Evolutionary conservation across 2,797 vertebrate genomes (phyloP).

Genomic region (Poeciliopsis gracilis): DNA sequence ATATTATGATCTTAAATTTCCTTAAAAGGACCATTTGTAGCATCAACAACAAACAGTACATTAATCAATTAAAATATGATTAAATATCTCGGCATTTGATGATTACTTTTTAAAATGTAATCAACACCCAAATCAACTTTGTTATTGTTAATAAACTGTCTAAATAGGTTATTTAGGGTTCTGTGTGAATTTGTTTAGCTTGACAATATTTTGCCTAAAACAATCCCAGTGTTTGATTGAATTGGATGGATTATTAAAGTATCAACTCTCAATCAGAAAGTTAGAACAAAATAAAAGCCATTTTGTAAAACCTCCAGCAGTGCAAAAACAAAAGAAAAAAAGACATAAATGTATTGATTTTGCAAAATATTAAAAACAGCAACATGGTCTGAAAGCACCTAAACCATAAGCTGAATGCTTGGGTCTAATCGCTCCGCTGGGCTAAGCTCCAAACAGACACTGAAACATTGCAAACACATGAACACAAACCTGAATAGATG

Average conservation of each 20-base stretch:
- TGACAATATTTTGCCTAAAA: no score
- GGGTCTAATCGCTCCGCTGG: conserved; percentile 52
- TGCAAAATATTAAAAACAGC: not conserved
- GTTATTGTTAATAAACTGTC: no score
- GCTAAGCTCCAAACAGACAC: conserved; percentile 20
- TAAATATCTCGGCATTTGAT: no score
- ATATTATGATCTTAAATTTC: no score
- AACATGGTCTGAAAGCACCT: not conserved
- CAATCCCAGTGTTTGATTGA: no score
- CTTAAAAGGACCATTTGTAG: no score
- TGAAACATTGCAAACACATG: conserved; percentile 27
- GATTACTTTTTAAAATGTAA: no score
- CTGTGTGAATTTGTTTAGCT: no score
- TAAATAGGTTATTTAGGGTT: no score
- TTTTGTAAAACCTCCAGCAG: not conserved
- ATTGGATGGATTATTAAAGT: not conserved
- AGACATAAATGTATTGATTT: conserved; percentile 20
- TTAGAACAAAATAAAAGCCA: not conserved
- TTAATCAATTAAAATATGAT: no score
- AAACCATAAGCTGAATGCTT: conserved; percentile 62
- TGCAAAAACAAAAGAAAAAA: conserved; percentile 25
- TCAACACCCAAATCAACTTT: no score
- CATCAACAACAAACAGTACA: no score
- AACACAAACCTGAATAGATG: conserved; percentile 40
- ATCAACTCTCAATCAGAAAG: not conserved